Percentiles rank a stretch among this genome's conserved stretches.
Evolutionary conservation across 64 coral and sea anemone genomes (phyloP).

Genomic region (Actinia tenebrosa): DNA sequence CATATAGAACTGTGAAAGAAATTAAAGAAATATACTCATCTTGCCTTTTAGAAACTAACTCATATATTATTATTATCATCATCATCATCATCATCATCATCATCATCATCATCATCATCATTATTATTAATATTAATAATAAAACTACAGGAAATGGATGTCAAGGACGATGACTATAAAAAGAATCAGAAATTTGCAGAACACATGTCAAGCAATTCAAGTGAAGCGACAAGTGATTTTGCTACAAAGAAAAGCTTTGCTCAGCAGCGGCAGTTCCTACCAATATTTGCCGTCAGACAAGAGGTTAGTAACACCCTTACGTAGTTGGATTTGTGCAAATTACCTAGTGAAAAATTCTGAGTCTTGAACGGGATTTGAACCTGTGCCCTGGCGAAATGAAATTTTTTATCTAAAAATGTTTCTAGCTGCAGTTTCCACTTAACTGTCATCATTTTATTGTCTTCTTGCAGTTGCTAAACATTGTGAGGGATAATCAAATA

Average conservation of each 20-base stretch:
- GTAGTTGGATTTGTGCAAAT: neutral
- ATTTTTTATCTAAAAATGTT: too few species aligned
- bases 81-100: neutral
- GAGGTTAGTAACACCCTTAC: constrained; percentile 39
- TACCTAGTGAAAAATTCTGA: too few species aligned
- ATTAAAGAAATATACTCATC: too few species aligned
- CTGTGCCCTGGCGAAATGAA: neutral
- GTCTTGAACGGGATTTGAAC: too few species aligned
- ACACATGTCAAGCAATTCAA: constrained; percentile 80
- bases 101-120: neutral
- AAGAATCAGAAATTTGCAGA: constrained; percentile 98
- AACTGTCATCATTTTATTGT: too few species aligned
- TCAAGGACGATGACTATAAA: constrained; percentile 69
- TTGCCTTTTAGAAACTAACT: too few species aligned
- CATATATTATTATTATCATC: neutral
- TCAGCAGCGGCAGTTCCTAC: constrained; percentile 83
- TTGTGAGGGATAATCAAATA: constrained; percentile 95
- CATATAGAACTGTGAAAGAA: too few species aligned
- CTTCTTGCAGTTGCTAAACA: constrained; percentile 66
- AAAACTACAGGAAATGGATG: constrained; percentile 47
- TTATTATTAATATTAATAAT: neutral
- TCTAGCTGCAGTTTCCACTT: too few species aligned
- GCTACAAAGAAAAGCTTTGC: constrained; percentile 76
- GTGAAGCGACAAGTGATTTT: constrained; percentile 91
- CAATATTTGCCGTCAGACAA: constrained; percentile 96